These are phyloP conservation scores for Dicentrarchus labrax DNA, from an alignment of 2,113 vertebrate species.

Conservation along the genomic window DNA sequence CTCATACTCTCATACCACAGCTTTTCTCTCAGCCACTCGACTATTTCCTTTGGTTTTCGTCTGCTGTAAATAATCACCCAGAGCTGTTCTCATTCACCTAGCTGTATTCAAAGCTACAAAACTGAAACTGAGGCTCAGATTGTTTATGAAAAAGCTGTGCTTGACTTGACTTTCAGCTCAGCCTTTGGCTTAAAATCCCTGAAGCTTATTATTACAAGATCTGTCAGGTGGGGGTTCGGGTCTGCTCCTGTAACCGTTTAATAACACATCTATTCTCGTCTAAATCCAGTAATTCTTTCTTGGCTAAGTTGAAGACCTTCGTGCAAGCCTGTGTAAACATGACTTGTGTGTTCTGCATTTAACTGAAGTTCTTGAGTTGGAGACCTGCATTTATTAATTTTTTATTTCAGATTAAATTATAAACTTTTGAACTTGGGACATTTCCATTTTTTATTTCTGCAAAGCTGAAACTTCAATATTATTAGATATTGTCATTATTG, in stretches of 20 bases:
- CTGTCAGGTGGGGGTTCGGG: slow-evolving; percentile 24
- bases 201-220: slow-evolving; percentile 38
- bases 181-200: slow-evolving; percentile 18
- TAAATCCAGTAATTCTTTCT: slow-evolving; percentile 52
- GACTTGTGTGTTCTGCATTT: slow-evolving; percentile 41
- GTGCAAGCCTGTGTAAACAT: slow-evolving; percentile 63
- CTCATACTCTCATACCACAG: slow-evolving; percentile 48
- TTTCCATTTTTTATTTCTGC: background rate
- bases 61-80: slow-evolving; percentile 18
- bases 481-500: background rate
- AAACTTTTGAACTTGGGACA: slow-evolving; percentile 54
- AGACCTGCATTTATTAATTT: slow-evolving; percentile 25
- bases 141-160: slow-evolving; percentile 25
- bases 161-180: slow-evolving; percentile 34
- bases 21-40: slow-evolving; percentile 39
- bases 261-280: slow-evolving; percentile 51
- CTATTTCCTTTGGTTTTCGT: slow-evolving; percentile 29
- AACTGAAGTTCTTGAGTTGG: slow-evolving; percentile 41
- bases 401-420: slow-evolving; percentile 28
- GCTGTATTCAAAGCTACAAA: slow-evolving; percentile 15
- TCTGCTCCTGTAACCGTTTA: slow-evolving; percentile 25
- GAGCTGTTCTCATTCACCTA: background rate
- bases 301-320: slow-evolving; percentile 52
- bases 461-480: background rate
- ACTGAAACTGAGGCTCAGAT: slow-evolving; percentile 36